These are phyloP conservation scores for Drosophila kanapiae DNA, from an alignment of 1,140 invertebrate species.

Conservation along the genomic window DNA sequence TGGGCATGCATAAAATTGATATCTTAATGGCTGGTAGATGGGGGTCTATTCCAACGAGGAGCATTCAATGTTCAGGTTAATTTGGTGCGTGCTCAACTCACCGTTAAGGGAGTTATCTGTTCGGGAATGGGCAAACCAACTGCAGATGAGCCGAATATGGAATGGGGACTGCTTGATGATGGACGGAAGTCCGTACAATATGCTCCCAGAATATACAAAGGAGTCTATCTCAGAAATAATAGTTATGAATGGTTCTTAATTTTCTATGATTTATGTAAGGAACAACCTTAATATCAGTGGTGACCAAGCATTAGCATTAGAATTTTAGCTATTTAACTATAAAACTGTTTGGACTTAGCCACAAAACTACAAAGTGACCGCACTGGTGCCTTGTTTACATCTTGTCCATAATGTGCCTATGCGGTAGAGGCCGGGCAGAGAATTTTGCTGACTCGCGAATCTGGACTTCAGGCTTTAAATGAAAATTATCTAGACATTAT, in stretches of 20 bases:
- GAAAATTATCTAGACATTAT: not conserved
- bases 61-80: constrained; percentile 52
- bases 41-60: constrained; percentile 4
- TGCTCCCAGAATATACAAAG: not conserved
- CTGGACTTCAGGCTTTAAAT: not conserved
- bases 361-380: too few relatives aligned
- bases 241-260: constrained; percentile 2
- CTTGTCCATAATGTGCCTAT: too few relatives aligned
- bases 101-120: constrained; percentile 48
- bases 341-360: too few relatives aligned
- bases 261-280: not conserved
- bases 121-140: constrained; percentile 5
- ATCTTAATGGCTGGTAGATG: constrained; percentile 48
- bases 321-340: too few relatives aligned
- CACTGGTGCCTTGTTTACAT: too few relatives aligned
- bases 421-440: not conserved
- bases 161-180: constrained; percentile 10
- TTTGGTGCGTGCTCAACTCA: constrained; percentile 47
- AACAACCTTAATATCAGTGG: not conserved
- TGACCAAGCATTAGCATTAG: too few relatives aligned
- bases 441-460: not conserved
- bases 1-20: constrained; percentile 72
- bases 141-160: constrained; percentile 28
- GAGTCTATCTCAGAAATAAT: not conserved
- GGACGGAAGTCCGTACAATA: constrained; percentile 31